A percentile compares a stretch with the other conserved stretches of the same genome.
These are phyloP conservation scores for Campylomormyrus numenius DNA, from an alignment of 2,113 vertebrate species.

Conservation along the genomic window DNA sequence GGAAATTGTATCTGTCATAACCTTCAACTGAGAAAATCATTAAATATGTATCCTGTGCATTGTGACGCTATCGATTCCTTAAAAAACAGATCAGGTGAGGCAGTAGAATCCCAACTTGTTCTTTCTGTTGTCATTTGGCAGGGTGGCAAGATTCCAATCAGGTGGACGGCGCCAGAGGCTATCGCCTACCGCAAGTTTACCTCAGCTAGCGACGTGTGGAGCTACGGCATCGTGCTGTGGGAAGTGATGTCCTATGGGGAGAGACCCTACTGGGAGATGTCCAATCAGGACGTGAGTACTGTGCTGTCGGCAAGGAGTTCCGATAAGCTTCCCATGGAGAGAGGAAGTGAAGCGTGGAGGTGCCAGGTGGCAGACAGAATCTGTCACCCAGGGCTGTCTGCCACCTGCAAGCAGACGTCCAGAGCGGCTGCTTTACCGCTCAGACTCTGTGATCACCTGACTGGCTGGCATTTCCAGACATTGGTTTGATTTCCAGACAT, in stretches of 20 bases:
- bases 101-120: background rate
- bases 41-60: background rate
- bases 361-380: constrained; percentile 46
- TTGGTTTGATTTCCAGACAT: constrained; percentile 24
- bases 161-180: constrained; percentile 95
- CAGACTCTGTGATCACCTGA: constrained; percentile 7
- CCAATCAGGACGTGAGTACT: constrained; percentile 94
- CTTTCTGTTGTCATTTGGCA: constrained; percentile 41
- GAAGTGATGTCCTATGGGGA: constrained; percentile 98
- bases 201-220: constrained; percentile 93
- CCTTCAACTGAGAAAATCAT: background rate
- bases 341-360: constrained; percentile 45
- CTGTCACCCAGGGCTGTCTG: constrained; percentile 31
- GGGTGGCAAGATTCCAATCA: constrained; percentile 96
- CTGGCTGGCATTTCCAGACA: background rate
- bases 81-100: background rate
- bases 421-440: background rate
- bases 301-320: constrained; percentile 32
- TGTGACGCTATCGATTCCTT: background rate
- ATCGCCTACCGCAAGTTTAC: constrained; percentile 98
- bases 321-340: constrained; percentile 43
- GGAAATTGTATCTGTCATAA: background rate
- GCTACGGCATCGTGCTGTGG: constrained; percentile 96
- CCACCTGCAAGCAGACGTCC: constrained; percentile 14
- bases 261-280: constrained; percentile 98